phyloP scores from a whole-genome alignment of 2,888 invertebrate genomes.

The Deroplatys truncata region DNA sequence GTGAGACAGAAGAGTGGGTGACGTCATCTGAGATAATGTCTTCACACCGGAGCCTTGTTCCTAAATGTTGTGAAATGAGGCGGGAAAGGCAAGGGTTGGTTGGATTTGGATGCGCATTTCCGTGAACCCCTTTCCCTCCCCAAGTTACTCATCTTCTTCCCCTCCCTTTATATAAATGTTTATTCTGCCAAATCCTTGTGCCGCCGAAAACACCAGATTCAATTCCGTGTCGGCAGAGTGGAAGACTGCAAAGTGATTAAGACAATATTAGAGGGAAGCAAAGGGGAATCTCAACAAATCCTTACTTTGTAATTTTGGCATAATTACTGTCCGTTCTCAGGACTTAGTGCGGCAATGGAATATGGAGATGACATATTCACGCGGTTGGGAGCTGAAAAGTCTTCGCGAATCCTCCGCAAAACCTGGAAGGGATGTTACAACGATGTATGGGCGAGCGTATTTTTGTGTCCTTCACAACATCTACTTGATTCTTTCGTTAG shows the following conservation, averaged over 20 bases:
- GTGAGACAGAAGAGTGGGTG: neutral
- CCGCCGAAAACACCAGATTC: neutral
- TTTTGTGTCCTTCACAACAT: too few species aligned
- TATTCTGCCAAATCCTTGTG: neutral
- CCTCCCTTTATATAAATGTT: neutral
- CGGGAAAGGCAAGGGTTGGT: neutral
- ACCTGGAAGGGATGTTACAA: too few species aligned
- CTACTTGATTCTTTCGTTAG: too few species aligned
- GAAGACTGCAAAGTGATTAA: neutral
- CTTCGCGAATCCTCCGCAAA: too few species aligned
- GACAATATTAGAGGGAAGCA: neutral
- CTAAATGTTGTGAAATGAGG: conserved; percentile 20
- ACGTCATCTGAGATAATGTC: conserved; percentile 26
- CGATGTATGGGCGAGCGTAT: too few species aligned
- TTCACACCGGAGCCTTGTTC: conserved; percentile 23
- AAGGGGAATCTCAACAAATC: neutral
- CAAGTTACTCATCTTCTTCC: neutral
- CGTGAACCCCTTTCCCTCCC: neutral
- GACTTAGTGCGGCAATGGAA: neutral
- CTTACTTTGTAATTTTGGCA: neutral
- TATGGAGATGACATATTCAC: neutral
- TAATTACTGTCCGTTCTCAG: neutral
- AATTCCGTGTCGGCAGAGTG: neutral
- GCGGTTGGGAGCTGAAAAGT: too few species aligned
- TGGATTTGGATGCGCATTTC: neutral